These are phyloP conservation scores for Canis aureus DNA, from an alignment of 2,113 vertebrate species.

Conservation along the genomic window DNA sequence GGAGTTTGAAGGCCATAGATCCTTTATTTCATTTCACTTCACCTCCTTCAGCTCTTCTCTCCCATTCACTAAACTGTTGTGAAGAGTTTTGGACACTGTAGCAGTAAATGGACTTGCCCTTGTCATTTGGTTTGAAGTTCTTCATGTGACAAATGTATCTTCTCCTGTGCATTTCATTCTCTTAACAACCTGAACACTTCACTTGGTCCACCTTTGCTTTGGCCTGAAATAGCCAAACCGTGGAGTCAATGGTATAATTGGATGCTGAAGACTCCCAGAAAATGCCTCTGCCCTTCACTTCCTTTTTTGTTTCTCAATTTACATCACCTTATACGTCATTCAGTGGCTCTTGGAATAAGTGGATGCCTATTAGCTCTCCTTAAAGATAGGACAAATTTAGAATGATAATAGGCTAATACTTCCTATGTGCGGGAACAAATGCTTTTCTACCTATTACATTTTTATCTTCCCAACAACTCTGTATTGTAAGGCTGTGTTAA, in stretches of 20 bases:
- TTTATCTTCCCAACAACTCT: background rate
- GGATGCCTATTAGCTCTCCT: background rate
- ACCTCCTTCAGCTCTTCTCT: background rate
- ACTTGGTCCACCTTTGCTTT: background rate
- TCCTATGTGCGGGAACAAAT: background rate
- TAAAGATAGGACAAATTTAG: background rate
- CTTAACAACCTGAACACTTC: background rate
- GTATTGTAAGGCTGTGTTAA: background rate
- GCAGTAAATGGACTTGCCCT: background rate
- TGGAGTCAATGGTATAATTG: background rate
- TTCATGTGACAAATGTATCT: background rate
- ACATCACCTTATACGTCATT: background rate
- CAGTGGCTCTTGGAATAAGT: background rate
- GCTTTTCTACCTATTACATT: background rate
- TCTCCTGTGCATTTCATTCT: background rate
- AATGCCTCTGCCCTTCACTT: background rate
- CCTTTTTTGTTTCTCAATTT: background rate
- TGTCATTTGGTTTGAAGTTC: background rate
- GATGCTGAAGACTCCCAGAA: background rate
- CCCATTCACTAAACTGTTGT: background rate
- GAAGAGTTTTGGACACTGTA: background rate
- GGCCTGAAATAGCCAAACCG: background rate
- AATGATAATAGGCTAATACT: background rate
- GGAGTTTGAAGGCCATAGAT: background rate
- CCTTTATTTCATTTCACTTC: background rate